Evolutionary conservation across 2,113 vertebrate species (phyloP), one percentile per base, ranked within the genome.

Genomic region (Hyla sarda): DNA sequence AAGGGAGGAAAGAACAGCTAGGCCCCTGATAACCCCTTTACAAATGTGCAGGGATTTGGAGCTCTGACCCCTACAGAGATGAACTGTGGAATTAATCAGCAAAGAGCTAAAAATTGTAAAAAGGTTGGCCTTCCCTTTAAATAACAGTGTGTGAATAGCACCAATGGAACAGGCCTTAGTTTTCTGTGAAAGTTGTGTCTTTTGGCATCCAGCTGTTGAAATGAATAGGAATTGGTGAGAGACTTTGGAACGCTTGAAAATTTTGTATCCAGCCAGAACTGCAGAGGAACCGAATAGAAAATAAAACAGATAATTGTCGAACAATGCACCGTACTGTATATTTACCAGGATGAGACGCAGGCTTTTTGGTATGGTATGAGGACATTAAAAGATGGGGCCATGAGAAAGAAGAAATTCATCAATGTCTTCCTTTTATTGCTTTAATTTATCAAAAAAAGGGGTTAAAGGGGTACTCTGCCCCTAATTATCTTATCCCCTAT

Each of bases 161-260:
- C 72, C 41, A 74, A 74, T 25, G 72, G 45, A 74, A 48, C n/a
- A 11, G 48, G 41, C 41, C 12, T 23, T 23, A 9, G 72, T 28
- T 74, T 48, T 74, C 45, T 48, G 41, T 14, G 72, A 48, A n/a
- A 74, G 72, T 72, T 74, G 72, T 74, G 72, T 41, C 72, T 74
- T 72, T 74, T 74, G 72, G 72, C 72, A 47, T 34, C 14, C 34
- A 7, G 23, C 41, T 48, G 72, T 25, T 25, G 72, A 25, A 47
- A 48, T 74, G 41, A 25, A 48, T 25, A 48, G 48, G 71, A 48
- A 48, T 47, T 45, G 72, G 41, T 47, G 41, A 47, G 72, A 48
- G 72, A 48, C 17, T 41, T 48, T 48, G 47, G 72, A 65, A 65
- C 12, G 1, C 60, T 1, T 30, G 13, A 30, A 14, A 21, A 72